Conservation (phyloP, 2,113 vertebrate species). For the Hylia prasina region DNA sequence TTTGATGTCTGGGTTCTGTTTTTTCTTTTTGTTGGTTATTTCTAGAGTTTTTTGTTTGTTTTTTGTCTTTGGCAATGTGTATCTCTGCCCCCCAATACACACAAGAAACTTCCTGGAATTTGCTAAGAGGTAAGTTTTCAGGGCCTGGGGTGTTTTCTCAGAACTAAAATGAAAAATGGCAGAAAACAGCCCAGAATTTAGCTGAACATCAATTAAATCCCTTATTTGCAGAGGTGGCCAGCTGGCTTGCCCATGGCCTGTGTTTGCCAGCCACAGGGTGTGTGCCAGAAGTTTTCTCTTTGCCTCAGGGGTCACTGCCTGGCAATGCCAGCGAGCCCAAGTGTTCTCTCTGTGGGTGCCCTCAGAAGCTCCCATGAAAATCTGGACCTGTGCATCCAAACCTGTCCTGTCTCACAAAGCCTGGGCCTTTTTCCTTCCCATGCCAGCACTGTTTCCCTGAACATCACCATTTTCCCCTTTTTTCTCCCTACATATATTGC, state of each 20-base stretch:
- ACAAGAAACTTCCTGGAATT: background rate
- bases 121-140: background rate
- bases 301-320: background rate
- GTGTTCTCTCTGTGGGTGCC: background rate
- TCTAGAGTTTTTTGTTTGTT: background rate
- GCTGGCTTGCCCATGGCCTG: background rate
- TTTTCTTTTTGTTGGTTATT: background rate
- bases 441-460: background rate
- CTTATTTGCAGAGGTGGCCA: background rate
- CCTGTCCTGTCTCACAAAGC: background rate
- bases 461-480: background rate
- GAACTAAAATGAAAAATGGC: background rate
- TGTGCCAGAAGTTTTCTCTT: background rate
- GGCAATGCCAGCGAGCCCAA: fast-evolving
- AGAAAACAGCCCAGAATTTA: background rate
- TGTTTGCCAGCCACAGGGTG: fast-evolving
- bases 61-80: background rate
- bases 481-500: background rate
- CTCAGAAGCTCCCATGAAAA: background rate
- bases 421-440: background rate
- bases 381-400: fast-evolving
- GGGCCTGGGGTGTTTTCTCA: background rate
- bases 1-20: background rate
- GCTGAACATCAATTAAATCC: background rate
- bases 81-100: background rate